These are phyloP conservation scores for Mirounga angustirostris DNA, from an alignment of 2,113 vertebrate genomes.

Conservation along the genomic window DNA sequence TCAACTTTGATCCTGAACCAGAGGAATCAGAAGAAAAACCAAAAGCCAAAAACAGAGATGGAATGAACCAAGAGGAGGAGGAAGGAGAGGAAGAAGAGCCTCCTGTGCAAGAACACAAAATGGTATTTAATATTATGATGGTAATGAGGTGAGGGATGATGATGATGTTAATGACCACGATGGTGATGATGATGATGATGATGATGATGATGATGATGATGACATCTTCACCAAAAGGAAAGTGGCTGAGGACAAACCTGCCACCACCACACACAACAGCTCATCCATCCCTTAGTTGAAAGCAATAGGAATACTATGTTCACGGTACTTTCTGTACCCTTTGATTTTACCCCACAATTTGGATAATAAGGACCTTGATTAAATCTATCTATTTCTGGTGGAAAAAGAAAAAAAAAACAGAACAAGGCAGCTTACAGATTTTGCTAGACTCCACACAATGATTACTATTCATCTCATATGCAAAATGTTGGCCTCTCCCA, in stretches of 20 bases:
- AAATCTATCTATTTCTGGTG: neutral
- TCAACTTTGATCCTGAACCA: slow-evolving; percentile 93
- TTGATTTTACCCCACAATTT: neutral
- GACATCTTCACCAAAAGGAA: neutral
- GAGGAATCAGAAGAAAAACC: slow-evolving; percentile 64
- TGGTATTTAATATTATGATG: neutral
- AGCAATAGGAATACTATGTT: neutral
- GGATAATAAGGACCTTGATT: neutral
- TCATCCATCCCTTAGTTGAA: neutral
- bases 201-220: neutral
- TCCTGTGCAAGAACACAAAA: slow-evolving; percentile 75
- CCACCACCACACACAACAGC: rapidly evolving
- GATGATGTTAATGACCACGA: neutral
- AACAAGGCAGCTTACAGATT: neutral
- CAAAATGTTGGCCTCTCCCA: neutral
- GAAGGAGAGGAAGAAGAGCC: slow-evolving; percentile 81
- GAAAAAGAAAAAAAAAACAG: neutral
- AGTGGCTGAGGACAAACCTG: neutral
- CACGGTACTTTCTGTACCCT: neutral
- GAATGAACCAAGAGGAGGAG: slow-evolving; percentile 67
- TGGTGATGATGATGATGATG: neutral
- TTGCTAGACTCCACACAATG: neutral
- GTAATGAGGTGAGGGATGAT: neutral
- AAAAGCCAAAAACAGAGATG: slow-evolving; percentile 63
- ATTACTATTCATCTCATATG: neutral